Base-by-base conservation (phyloP, 2,113 vertebrate species). In the Zosterops lateralis region DNA sequence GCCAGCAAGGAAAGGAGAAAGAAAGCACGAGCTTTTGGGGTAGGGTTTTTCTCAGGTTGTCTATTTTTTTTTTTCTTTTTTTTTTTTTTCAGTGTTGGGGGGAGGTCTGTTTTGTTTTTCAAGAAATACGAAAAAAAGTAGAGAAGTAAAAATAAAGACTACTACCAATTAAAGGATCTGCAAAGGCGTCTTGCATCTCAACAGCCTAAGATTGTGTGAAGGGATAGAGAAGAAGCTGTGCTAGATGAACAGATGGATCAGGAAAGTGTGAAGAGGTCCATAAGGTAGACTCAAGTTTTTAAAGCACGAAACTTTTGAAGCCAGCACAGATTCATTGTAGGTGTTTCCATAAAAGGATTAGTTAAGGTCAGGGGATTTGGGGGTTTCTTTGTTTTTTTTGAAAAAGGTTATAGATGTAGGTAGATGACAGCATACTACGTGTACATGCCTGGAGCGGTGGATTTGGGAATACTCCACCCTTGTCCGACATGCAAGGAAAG, bases 191-290 rank as follows among this genome's bases (percentile, higher is more conserved):
- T 95, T 93, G 93, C 94, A 90, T 96, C 94, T 92, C 93, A 95
- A 77, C 87, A 95, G 74, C 78, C 82, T 67, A 73, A 91, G 47
- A 94, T 7, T 79, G 92, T 93, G 96, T 62, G 87, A 96, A 96
- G 92, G 84, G 84, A 91, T 82, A 70, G 75, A 95, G 87, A 91
- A 96, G 93, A 93, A 87, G 71, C 87, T 94, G 84, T 88, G 87
- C 93, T 96, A 92, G 87, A 92, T 92, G 93, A 97, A 95, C 94
- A 97, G 96, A 97, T 94, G 95, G 91, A 96, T 76, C 74, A 83
- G 45, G 38, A 71, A 95, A 87, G 94, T 40, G 91, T 86, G 93
- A 97, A 96, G 68, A 91, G 87, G 91, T 91, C 94, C 96, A 95
- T 87, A 95, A 97, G 93, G 94, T 81, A 97, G 82, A 79, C 60